Percentiles rank a stretch among this genome's conserved stretches.
Conservation (phyloP, 2,113 vertebrate genomes). For the Pomatorhinus ruficollis region DNA sequence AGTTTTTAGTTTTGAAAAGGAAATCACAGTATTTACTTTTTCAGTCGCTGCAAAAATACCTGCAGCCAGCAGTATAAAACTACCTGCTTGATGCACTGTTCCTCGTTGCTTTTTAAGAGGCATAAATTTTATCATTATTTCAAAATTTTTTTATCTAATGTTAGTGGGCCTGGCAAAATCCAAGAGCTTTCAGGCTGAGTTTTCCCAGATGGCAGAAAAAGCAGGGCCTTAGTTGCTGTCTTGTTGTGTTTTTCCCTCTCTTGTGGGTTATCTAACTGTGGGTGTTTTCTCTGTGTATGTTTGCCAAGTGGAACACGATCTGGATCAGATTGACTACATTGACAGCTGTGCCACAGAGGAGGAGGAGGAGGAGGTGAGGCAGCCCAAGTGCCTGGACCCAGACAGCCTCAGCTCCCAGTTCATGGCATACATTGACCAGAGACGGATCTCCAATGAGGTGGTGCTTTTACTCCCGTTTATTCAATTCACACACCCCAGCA, state of each 20-base stretch:
- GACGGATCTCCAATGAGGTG: conserved; percentile 83
- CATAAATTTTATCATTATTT: background rate
- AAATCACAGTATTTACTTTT: background rate
- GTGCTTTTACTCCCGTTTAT: background rate
- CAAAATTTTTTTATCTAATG: background rate
- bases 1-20: background rate
- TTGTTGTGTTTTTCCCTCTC: background rate
- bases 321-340: conserved; percentile 90
- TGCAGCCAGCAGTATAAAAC: background rate
- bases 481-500: background rate
- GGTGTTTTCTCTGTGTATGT: conserved; percentile 1
- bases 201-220: background rate
- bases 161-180: background rate
- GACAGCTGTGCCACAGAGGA: conserved; percentile 85
- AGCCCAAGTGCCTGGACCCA: conserved; percentile 69
- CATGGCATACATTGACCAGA: conserved; percentile 87
- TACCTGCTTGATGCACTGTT: background rate
- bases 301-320: conserved; percentile 81
- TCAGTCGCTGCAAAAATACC: background rate
- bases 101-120: background rate
- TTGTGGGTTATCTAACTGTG: conserved; percentile 9
- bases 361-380: conserved; percentile 82
- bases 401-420: conserved; percentile 88
- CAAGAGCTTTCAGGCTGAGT: background rate
- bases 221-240: background rate